A percentile compares a stretch with the other conserved stretches of the same genome.
phyloP scores from a whole-genome alignment of 2,113 vertebrate genomes.

The Rhabdornis inornatus region DNA sequence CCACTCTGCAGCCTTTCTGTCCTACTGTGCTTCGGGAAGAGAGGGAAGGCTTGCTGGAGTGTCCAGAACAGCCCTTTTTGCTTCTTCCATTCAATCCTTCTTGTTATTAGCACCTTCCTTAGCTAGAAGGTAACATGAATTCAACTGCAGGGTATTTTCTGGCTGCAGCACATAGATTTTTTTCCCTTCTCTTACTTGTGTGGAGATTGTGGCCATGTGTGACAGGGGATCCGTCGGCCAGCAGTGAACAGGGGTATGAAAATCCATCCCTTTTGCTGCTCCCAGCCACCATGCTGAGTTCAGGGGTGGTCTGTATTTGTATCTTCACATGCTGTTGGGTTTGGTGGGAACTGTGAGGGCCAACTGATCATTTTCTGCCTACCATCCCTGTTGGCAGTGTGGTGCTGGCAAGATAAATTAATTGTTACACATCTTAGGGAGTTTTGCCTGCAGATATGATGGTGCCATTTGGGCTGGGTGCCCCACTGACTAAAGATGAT shows the following conservation, averaged over 20 bases:
- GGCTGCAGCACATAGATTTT: neutral
- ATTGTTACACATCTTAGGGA: neutral
- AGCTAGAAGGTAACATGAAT: neutral
- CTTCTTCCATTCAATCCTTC: neutral
- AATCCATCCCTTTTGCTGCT: neutral
- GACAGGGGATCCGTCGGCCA: neutral
- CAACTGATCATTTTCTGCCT: neutral
- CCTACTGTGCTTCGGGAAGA: neutral
- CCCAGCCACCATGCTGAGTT: neutral
- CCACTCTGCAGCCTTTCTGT: neutral
- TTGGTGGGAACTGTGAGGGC: neutral
- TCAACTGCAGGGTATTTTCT: neutral
- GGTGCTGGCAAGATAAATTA: neutral
- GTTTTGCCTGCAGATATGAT: neutral
- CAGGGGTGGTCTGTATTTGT: neutral
- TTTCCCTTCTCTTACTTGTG: rapidly evolving
- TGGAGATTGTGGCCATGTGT: rapidly evolving
- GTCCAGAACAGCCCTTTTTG: neutral
- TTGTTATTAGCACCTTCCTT: neutral
- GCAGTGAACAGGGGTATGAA: neutral
- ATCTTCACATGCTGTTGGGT: neutral
- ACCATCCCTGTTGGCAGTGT: neutral
- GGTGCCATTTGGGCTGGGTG: neutral
- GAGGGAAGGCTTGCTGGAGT: neutral
- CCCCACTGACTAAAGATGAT: neutral